Evolutionary conservation across 1,140 invertebrate genomes (phyloP).

Genomic region (Achatina immaculata): DNA sequence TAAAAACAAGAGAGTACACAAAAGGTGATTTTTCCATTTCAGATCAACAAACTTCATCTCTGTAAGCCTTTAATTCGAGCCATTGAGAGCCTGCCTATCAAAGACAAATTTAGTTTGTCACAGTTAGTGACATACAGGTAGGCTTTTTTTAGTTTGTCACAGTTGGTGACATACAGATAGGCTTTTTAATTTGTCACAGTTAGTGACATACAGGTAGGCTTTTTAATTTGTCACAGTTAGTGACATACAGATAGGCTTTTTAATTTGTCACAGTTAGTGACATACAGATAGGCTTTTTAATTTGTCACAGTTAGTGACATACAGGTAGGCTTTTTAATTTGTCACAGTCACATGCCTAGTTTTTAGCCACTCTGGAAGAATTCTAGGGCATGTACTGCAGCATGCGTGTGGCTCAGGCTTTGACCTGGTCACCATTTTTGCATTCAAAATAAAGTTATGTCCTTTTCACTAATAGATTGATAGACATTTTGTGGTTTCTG

Average conservation of each 20-base stretch:
- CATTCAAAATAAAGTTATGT: too few species aligned
- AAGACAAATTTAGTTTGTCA: constrained; percentile 86
- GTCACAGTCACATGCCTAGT: constrained; percentile 87
- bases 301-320: background rate
- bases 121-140: constrained; percentile 91
- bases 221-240: constrained; percentile 79
- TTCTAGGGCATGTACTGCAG: too few species aligned
- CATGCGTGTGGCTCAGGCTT: too few species aligned
- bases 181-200: background rate
- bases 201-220: background rate
- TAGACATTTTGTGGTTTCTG: too few species aligned
- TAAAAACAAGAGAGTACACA: too few species aligned
- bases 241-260: constrained; percentile 82
- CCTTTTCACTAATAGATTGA: too few species aligned
- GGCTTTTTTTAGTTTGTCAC: background rate
- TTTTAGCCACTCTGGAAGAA: too few species aligned
- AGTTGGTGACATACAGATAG: background rate
- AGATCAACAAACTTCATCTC: constrained; percentile 92
- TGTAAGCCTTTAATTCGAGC: constrained; percentile 97
- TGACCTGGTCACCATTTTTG: too few species aligned
- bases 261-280: background rate
- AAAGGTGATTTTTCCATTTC: constrained; percentile 42
- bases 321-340: constrained; percentile 62
- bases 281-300: background rate
- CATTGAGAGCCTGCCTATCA: constrained; percentile 90